Evolutionary conservation across 1,140 invertebrate genomes (phyloP), one percentile per base, ranked within the genome.

Genomic region (Melitaea cinxia): DNA sequence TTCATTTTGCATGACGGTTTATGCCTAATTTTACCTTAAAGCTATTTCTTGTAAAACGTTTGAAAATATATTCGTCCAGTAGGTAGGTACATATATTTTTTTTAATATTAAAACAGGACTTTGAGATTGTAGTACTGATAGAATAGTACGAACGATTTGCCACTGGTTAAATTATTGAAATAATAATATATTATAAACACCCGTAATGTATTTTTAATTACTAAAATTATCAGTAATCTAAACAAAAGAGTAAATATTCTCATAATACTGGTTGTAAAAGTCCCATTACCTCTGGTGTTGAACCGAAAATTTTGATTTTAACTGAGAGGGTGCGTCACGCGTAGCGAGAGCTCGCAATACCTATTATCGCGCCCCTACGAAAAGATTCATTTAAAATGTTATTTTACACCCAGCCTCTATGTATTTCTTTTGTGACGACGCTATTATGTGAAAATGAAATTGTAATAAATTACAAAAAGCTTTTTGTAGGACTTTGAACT

Each of bases 341-440:
- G 77, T 64, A 72, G 72, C 72, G 75, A 73, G 69, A 77, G 80
- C 61, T 77, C 72, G 78, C 77, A 83, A 79, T 77, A 78, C 73
- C 84, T 87, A 88, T 86, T 88, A 84, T 83, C 77, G 78, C 82
- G 69, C 79, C 83, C 83, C 77, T 77, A 67, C 77, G 70, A 75
- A 82, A 82, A 89, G 84, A 89, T 89, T 85, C 83, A 89, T 89
- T 89, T 85, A 89, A 87, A 89, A 87, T 85, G 84, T 89, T 89
- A 89, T 85, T 87, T 85, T 83, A 89, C 80, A 89, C 86, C 85
- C 73, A 71, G 79, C 73, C 58, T 72, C 73, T 78, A 85, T 82
- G 75, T 82, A 80, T 73, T 68, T 77, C 76, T 76, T 73, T 86
- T 86, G 82, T 83, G 65, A 70, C 68, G 70, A 73, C 74, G 72